phyloP scores from a whole-genome alignment of 2,888 invertebrate species.

The Eurytoma californica region DNA sequence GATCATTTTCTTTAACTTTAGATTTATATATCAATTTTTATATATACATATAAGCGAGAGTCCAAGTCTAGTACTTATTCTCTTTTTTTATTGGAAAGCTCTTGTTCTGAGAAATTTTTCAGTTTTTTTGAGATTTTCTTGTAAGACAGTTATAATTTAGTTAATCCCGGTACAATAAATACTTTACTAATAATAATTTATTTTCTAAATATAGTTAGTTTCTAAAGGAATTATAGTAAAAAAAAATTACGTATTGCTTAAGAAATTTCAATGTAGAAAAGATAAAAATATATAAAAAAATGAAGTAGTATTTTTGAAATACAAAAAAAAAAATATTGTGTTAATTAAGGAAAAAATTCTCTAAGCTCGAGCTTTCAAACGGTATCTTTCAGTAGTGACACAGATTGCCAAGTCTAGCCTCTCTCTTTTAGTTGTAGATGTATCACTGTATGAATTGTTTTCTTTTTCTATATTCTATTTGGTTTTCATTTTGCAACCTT shows the following conservation, averaged over 20 bases:
- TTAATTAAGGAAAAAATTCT: not conserved
- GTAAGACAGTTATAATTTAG: too few species aligned
- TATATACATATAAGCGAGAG: conserved; percentile 30
- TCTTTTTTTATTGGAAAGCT: conserved; percentile 11
- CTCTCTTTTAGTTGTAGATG: conserved; percentile 56
- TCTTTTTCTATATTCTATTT: conserved; percentile 44
- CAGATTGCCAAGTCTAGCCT: conserved; percentile 52
- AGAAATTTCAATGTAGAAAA: too few species aligned
- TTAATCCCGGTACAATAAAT: too few species aligned
- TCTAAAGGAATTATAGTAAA: not conserved
- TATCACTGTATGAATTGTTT: conserved; percentile 50
- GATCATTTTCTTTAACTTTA: conserved; percentile 4
- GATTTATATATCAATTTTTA: conserved; percentile 21
- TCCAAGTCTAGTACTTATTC: conserved; percentile 37
- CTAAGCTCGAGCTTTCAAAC: conserved; percentile 32
- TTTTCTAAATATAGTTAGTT: conserved; percentile 2
- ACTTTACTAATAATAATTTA: too few species aligned
- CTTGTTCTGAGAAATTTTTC: too few species aligned
- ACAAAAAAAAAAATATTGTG: too few species aligned
- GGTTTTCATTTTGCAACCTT: conserved; percentile 36
- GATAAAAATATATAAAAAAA: too few species aligned
- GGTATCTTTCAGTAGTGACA: conserved; percentile 43
- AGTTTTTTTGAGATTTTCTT: too few species aligned
- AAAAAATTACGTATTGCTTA: not conserved
- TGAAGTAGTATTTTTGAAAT: too few species aligned